phyloP scores from a whole-genome alignment of 1,140 invertebrate species.

The Anoplophora glabripennis region DNA sequence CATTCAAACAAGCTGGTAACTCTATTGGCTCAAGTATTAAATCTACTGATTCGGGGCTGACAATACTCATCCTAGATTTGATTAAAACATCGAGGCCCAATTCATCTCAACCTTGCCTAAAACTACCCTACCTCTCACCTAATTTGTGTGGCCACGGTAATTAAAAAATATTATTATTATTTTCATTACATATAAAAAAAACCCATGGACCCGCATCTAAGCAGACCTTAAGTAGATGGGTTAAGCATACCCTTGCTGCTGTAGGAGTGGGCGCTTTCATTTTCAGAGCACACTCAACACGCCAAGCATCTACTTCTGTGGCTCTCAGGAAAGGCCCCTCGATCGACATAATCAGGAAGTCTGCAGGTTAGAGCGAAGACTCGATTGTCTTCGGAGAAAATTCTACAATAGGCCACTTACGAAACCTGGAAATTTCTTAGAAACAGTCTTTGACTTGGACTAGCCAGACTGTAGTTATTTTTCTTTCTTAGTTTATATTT shows the following conservation, averaged over 20 bases:
- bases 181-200: neutral
- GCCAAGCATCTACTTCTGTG: slow-evolving; percentile 6
- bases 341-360: slow-evolving; percentile 11
- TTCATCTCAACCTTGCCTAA: neutral
- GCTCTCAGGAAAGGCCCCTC: neutral
- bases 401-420: slow-evolving; percentile 17
- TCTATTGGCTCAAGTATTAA: slow-evolving; percentile 9
- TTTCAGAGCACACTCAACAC: slow-evolving; percentile 6
- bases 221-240: slow-evolving; percentile 12
- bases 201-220: neutral
- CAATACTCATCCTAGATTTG: neutral
- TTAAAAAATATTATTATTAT: neutral
- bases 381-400: slow-evolving; percentile 6
- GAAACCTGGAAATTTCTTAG: too few species aligned
- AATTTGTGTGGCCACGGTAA: neutral
- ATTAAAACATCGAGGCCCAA: slow-evolving; percentile 42
- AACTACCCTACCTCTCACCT: neutral
- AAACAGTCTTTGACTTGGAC: too few species aligned
- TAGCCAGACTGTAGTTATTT: too few species aligned
- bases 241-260: neutral
- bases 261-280: neutral
- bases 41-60: slow-evolving; percentile 50
- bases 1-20: slow-evolving; percentile 22
- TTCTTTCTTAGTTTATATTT: too few species aligned
- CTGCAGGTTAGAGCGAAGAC: slow-evolving; percentile 2